Percentiles rank a stretch among this genome's conserved stretches.
Evolutionary conservation across 2,888 invertebrate genomes (phyloP).

Genomic region (Agrochola lychnidis): DNA sequence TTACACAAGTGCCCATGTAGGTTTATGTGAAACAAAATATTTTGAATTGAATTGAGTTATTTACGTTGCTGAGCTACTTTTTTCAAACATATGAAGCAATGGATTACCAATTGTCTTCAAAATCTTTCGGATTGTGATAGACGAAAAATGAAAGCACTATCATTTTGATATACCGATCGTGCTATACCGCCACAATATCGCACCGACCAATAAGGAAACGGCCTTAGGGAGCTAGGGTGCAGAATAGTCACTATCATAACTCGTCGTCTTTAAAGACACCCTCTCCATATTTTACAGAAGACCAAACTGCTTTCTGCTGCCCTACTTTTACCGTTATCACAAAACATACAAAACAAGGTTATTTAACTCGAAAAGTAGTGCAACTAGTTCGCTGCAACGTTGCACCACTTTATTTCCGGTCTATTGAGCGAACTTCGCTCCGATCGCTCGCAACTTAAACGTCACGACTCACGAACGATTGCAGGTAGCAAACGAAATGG

Average conservation of each 20-base stretch:
- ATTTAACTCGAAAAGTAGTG: slow-evolving; percentile 28
- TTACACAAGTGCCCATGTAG: no score
- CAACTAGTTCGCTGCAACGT: slow-evolving; percentile 26
- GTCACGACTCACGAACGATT: slow-evolving; percentile 29
- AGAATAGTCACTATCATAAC: neutral
- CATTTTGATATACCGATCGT: no score
- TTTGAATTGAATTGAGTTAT: no score
- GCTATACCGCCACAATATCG: no score
- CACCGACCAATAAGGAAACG: no score
- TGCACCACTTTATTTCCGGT: slow-evolving; percentile 57
- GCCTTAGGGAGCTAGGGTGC: neutral
- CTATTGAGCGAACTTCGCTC: slow-evolving; percentile 50
- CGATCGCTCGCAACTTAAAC: slow-evolving; percentile 47
- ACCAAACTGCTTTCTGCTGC: neutral
- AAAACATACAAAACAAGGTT: slow-evolving; percentile 25
- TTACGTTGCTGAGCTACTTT: no score
- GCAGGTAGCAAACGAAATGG: slow-evolving; percentile 26
- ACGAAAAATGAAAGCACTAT: no score
- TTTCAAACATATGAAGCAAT: no score
- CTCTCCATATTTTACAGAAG: neutral
- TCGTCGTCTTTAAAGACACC: no score
- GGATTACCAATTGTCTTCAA: no score
- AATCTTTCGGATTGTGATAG: neutral
- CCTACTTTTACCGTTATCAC: neutral
- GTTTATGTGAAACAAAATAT: no score